Evolutionary conservation across 2,888 invertebrate species (phyloP).

Genomic region (Oscheius sp.): DNA sequence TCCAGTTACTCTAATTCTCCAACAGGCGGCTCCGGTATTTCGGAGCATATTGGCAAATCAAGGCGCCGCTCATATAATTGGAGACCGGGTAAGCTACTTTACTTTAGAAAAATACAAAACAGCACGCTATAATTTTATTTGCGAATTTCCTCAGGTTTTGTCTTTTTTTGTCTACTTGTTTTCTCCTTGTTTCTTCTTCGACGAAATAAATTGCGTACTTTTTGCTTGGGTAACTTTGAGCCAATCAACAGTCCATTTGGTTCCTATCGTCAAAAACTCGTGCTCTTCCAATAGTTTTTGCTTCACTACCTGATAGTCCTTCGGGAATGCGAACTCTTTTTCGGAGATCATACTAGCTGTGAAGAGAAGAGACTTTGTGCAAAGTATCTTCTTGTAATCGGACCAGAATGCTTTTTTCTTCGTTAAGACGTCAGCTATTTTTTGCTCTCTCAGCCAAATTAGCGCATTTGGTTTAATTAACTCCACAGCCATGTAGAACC

Average conservation of each 20-base stretch:
- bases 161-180: neutral
- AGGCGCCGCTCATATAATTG: slow-evolving; percentile 11
- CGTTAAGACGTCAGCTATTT: neutral
- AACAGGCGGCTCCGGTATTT: slow-evolving; percentile 47
- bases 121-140: no score
- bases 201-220: no score
- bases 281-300: slow-evolving; percentile 1
- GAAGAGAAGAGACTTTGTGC: neutral
- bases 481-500: slow-evolving; percentile 26
- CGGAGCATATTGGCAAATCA: slow-evolving; percentile 27
- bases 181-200: neutral
- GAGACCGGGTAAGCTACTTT: slow-evolving; percentile 20
- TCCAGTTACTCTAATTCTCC: slow-evolving; percentile 34
- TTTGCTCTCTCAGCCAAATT: neutral
- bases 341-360: neutral
- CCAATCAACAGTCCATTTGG: neutral
- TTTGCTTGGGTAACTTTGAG: neutral
- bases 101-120: no score
- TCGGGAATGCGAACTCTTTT: slow-evolving; percentile 1
- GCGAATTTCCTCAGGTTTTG: no score
- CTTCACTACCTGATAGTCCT: slow-evolving; percentile 12
- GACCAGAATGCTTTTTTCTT: slow-evolving; percentile 21
- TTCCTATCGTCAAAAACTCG: neutral
- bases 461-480: slow-evolving; percentile 7
- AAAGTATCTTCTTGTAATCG: neutral